Base-by-base conservation (phyloP, 2,888 invertebrate species). In the Andrena bicolor region DNA sequence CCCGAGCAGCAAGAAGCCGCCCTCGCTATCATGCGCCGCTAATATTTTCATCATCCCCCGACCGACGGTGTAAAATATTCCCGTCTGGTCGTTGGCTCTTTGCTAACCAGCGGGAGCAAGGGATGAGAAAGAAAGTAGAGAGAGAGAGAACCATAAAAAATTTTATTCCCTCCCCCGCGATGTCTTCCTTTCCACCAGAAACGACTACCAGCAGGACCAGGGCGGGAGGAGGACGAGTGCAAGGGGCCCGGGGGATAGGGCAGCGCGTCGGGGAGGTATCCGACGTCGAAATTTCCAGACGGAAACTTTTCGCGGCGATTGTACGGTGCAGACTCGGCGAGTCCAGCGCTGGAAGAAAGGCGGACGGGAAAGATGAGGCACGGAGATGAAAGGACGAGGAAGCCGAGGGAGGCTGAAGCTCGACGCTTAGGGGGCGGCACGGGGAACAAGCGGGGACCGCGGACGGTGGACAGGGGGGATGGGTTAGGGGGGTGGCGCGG, bases 221-320 rank as follows among this genome's bases (percentile, higher is more conserved):
- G 20, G 23, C 2, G 32, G 26, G 23, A 49, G 32, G 20, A n/a
- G 28, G 51, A 10, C 10, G 63, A 26, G 13, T 0, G 49, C 8
- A 4, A 35, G 60, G 30, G 5, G 49, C 16, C 28, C 41, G 41
- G 28, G 41, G 71, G 68, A 30, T 16, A 51, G 69, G 35, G 69
- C n/a, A 70, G 60, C 35, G 68, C 41, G 51, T 5, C 51, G 68
- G 61, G 32, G 20, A 30, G 64, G 78, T 64, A 70, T 69, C 76
- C 82, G 1, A 76, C 80, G 69, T 81, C 74, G 80, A 90, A 91
- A 88, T 87, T 88, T 86, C 80, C 78, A 86, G 89, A 89, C 88
- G 88, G 86, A 89, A 91, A 91, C 86, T 90, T 91, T 90, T 86
- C 86, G 56, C 78, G 86, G 76, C 86, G 91, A 89, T 90, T 90